These are phyloP conservation scores for Chlorospingus semifuscus DNA, from an alignment of 2,797 vertebrate genomes.

Conservation along the genomic window DNA sequence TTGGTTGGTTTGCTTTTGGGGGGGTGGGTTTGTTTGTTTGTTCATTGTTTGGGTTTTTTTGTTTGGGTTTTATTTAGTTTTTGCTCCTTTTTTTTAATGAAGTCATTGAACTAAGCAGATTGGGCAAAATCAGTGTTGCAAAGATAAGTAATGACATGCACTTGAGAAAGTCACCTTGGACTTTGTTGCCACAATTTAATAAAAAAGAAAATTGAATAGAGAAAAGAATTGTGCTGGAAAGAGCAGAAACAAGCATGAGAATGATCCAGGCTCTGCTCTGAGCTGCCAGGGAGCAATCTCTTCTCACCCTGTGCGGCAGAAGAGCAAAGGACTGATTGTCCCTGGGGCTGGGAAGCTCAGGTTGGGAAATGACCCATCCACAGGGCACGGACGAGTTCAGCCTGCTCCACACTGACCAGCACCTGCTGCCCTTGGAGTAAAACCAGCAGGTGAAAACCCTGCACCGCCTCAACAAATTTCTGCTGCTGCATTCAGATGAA, in stretches of 20 bases:
- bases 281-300: not conserved
- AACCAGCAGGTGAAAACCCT: not conserved
- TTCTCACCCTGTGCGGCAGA: not conserved
- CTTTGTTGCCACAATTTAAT: not conserved
- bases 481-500: not conserved
- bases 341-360: not conserved
- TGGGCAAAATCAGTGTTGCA: not conserved
- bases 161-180: not conserved
- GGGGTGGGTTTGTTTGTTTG: not conserved
- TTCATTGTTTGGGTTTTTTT: fast-evolving
- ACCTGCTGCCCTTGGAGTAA: not conserved
- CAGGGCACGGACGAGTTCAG: not conserved
- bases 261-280: not conserved
- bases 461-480: not conserved
- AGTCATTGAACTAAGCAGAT: not conserved
- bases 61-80: not conserved
- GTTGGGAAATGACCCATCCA: not conserved
- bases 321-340: not conserved
- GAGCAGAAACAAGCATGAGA: not conserved
- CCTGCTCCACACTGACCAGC: not conserved
- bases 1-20: not conserved
- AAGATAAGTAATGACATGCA: not conserved
- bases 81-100: not conserved
- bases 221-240: not conserved
- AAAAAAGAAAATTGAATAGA: not conserved